Conservation (phyloP, 2,888 invertebrate species). For the Mimas tiliae region DNA sequence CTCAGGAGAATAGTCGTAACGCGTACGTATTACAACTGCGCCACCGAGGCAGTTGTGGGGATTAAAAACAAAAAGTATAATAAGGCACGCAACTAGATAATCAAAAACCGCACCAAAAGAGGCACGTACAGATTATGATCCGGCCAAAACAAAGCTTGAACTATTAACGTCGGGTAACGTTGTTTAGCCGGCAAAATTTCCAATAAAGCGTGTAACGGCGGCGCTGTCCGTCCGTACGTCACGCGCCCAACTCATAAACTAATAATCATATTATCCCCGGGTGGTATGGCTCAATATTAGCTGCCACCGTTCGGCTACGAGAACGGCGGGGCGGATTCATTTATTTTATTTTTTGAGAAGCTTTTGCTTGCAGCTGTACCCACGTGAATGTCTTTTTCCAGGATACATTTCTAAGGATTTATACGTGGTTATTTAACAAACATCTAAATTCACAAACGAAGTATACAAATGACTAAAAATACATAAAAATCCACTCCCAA, state of each 20-base stretch:
- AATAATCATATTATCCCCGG: conserved; percentile 45
- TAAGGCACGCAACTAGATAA: background rate
- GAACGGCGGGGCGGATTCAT: conserved; percentile 4
- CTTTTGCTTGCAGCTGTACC: too few relatives aligned
- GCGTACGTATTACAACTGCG: too few relatives aligned
- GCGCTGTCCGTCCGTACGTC: conserved; percentile 40
- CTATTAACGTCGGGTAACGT: conserved; percentile 26
- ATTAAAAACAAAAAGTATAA: too few relatives aligned
- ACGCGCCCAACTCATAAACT: conserved; percentile 44
- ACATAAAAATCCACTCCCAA: too few relatives aligned
- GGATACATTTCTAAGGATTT: too few relatives aligned
- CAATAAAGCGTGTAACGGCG: conserved; percentile 36
- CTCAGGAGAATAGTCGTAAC: too few relatives aligned
- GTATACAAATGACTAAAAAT: too few relatives aligned
- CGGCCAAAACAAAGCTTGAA: conserved; percentile 16
- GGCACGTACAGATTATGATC: conserved; percentile 15
- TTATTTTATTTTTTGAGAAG: too few relatives aligned
- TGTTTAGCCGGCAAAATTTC: conserved; percentile 34
- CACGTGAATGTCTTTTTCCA: too few relatives aligned
- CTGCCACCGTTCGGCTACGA: conserved; percentile 3
- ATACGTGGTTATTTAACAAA: too few relatives aligned
- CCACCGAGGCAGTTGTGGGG: too few relatives aligned
- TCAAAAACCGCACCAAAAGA: background rate
- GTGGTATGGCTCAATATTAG: conserved; percentile 28
- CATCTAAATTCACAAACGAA: too few relatives aligned